These are phyloP conservation scores for Unio pictorum DNA, from an alignment of 2,888 invertebrate genomes.

Conservation along the genomic window DNA sequence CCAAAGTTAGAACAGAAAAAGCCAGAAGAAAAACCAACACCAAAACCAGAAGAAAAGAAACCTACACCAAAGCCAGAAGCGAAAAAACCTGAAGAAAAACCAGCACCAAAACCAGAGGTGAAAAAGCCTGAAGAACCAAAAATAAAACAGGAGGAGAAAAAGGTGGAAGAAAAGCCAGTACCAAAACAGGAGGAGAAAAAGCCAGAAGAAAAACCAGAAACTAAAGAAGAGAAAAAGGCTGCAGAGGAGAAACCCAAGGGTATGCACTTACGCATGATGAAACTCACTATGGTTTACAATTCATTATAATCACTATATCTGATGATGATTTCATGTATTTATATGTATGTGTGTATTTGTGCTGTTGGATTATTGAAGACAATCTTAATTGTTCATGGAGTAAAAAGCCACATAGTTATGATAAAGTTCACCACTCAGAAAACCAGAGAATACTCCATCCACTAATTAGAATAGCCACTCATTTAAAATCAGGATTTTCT, in stretches of 20 bases:
- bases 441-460: too few relatives aligned
- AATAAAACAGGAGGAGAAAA: constrained; percentile 13
- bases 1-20: constrained; percentile 12
- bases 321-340: background rate
- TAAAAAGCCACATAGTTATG: too few relatives aligned
- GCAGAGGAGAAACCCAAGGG: constrained; percentile 13
- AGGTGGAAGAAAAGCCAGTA: constrained; percentile 17
- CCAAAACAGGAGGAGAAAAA: constrained; percentile 19
- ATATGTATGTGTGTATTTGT: constrained; percentile 5
- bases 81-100: constrained; percentile 25
- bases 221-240: constrained; percentile 10
- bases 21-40: constrained; percentile 7
- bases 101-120: constrained; percentile 15
- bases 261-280: too few relatives aligned
- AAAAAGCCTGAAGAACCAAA: constrained; percentile 22
- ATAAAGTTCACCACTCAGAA: too few relatives aligned
- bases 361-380: constrained; percentile 5
- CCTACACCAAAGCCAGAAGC: constrained; percentile 8
- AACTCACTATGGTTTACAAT: too few relatives aligned
- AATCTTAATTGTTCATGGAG: background rate
- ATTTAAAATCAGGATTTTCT: too few relatives aligned
- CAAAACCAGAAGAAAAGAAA: constrained; percentile 19
- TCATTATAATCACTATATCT: too few relatives aligned
- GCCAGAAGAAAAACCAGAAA: constrained; percentile 13
- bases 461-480: too few relatives aligned